These are phyloP conservation scores for Tokudaia muenninki DNA, from an alignment of 2,797 vertebrate genomes.

Conservation along the genomic window DNA sequence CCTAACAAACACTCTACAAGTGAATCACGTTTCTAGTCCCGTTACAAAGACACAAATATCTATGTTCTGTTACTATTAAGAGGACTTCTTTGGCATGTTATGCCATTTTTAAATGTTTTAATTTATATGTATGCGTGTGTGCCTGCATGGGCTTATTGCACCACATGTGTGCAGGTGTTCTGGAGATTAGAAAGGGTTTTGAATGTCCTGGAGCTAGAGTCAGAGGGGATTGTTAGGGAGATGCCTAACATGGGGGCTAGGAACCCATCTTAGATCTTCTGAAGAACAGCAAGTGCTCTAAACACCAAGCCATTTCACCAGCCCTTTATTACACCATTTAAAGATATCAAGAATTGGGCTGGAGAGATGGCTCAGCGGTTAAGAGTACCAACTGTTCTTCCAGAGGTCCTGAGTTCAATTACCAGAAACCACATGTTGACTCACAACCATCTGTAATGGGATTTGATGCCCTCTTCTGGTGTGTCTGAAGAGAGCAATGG, in stretches of 20 bases:
- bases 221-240: neutral
- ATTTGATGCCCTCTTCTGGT: no score
- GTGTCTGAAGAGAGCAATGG: no score
- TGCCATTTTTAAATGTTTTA: neutral
- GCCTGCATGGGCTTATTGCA: neutral
- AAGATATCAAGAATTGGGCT: neutral
- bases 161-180: neutral
- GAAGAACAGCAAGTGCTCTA: neutral
- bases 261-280: neutral
- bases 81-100: slow-evolving; percentile 6
- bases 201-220: neutral
- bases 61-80: neutral
- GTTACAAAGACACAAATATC: neutral
- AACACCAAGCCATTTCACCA: neutral
- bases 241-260: no score
- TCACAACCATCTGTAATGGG: no score
- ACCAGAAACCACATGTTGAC: no score
- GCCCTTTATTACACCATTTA: neutral
- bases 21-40: neutral
- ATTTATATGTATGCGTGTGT: neutral
- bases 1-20: neutral
- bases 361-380: no score
- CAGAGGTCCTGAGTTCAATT: no score
- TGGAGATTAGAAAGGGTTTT: neutral
- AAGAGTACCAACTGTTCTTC: no score